phyloP scores from a whole-genome alignment of 2,113 vertebrate genomes.

The Eidolon helvum region DNA sequence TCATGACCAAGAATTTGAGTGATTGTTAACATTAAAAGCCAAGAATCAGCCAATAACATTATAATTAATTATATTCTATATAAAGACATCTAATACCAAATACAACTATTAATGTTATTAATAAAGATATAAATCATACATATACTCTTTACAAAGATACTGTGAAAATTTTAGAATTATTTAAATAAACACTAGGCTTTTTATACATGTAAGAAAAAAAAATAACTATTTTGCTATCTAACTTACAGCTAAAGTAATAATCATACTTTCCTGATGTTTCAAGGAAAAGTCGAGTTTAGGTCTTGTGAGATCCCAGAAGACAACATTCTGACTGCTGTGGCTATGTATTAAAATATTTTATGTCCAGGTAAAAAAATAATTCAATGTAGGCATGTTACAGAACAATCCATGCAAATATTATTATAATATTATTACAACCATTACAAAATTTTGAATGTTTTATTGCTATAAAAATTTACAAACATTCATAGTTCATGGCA shows the following conservation, averaged over 20 bases:
- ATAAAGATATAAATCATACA: neutral
- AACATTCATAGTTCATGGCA: neutral
- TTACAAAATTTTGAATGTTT: neutral
- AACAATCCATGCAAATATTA: neutral
- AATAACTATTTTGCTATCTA: neutral
- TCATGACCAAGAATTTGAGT: neutral
- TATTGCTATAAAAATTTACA: neutral
- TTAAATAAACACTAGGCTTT: neutral
- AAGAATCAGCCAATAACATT: neutral
- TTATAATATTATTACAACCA: neutral
- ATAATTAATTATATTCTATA: neutral
- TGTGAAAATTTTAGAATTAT: neutral
- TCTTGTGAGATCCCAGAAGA: neutral
- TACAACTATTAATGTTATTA: neutral
- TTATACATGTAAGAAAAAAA: neutral
- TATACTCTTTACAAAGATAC: neutral
- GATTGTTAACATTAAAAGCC: neutral
- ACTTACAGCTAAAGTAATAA: neutral
- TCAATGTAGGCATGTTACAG: neutral
- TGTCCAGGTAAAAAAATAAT: neutral
- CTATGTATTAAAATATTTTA: neutral
- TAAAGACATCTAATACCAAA: neutral
- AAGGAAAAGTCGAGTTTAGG: neutral
- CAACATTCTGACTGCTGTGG: neutral
- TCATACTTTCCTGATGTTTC: neutral